Base-by-base conservation (phyloP, 92 coral and sea anemone species). In the Porites divaricata region DNA sequence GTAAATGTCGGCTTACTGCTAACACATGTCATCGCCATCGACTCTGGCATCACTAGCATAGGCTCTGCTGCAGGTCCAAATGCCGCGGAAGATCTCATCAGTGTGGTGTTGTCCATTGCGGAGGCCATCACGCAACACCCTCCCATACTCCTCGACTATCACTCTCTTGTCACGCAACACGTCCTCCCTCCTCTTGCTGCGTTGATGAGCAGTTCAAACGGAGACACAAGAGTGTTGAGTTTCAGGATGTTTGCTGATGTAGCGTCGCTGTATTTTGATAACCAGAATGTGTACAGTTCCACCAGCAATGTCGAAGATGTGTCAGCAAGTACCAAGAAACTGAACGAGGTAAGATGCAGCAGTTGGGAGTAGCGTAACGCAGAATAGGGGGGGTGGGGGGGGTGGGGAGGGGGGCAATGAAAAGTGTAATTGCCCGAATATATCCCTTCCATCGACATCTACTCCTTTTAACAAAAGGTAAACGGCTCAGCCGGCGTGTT, bases 111-210 rank as follows among this genome's bases (percentile, higher is more conserved):
- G 63, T 97, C 99, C 23, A 92, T 97, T 13, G 90, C 94, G 21
- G 99, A 97, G 63, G 98, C 98, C 49, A 91, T 97, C 76, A 90
- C 99, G 56, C 99, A 97, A 52, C 99, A 97, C 73, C 99, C 99
- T 19, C 95, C 99, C 4, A 81, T 97, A 28, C 88, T 97, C 51
- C 83, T 95, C 35, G 89, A 95, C 89, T 85, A 85, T 76, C 94
- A 94, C 76, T 90, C 75, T 9, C 67, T 90, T 52, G 88, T 97
- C 64, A 90, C 89, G 48, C 91, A 91, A 68, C 91, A 83, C 70
- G 86, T 97, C 28, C 88, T 97, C 71, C 99, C 98, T 28, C 91
- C 91, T 41, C 88, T 97, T 64, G 97, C 96, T 2, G 90, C 91
- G 70, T 81, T 97, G 64, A 92, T 95, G 75, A 90, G 91, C 67